phyloP scores from a whole-genome alignment of 2,888 invertebrate species.

The Odontothrips loti region DNA sequence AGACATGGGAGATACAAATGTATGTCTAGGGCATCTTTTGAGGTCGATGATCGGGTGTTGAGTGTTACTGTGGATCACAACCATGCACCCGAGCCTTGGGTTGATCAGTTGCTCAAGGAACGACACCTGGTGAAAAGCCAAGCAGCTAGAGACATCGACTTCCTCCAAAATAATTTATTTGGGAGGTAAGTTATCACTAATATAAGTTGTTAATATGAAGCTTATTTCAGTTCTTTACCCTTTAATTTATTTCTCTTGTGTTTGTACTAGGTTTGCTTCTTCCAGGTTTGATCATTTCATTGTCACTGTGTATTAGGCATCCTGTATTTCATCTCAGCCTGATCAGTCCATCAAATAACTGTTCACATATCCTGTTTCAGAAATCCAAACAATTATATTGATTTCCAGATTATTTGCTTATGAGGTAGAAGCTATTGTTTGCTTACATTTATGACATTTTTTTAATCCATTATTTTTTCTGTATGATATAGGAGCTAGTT shows the following conservation, averaged over 20 bases:
- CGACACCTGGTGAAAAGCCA: background rate
- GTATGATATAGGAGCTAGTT: too few species aligned
- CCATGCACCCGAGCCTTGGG: slow-evolving; percentile 4
- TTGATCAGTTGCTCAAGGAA: background rate
- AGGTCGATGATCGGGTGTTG: background rate
- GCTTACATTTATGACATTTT: background rate
- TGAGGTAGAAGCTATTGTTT: background rate
- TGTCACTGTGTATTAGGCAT: background rate
- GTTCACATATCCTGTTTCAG: background rate
- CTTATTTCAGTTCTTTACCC: too few species aligned
- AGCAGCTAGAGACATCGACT: slow-evolving; percentile 6
- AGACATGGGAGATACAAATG: slow-evolving; percentile 14
- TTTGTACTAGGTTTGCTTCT: background rate
- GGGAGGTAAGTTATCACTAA: slow-evolving; percentile 2
- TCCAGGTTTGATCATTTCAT: background rate
- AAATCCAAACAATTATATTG: background rate
- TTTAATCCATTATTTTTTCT: too few species aligned
- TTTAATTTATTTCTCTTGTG: background rate
- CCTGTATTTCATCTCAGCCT: background rate
- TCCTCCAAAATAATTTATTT: slow-evolving; percentile 9
- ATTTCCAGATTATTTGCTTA: background rate
- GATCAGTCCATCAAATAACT: slow-evolving; percentile 21
- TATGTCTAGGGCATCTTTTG: background rate
- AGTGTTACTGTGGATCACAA: slow-evolving; percentile 9
- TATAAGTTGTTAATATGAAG: background rate